Conservation (phyloP, 2,888 invertebrate genomes). For the Eutolmus rufibarbis region DNA sequence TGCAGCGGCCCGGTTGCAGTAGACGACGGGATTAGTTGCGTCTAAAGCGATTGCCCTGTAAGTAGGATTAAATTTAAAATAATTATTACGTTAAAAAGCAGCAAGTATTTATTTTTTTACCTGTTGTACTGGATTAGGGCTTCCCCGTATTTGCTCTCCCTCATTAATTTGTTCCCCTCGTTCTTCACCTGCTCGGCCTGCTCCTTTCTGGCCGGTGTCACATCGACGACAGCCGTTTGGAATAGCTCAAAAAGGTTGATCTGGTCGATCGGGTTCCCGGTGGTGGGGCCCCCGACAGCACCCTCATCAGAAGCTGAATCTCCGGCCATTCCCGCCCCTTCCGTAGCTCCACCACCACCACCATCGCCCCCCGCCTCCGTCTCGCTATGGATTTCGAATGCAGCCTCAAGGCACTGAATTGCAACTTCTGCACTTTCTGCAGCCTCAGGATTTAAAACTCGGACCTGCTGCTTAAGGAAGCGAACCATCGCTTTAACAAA, state of each 20-base stretch:
- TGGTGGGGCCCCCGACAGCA: neutral
- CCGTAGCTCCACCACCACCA: neutral
- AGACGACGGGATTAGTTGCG: conserved; percentile 90
- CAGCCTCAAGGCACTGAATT: conserved; percentile 91
- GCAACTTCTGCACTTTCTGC: conserved; percentile 80
- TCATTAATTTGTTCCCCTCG: conserved; percentile 90
- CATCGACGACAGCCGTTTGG: conserved; percentile 60
- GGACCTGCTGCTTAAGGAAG: conserved; percentile 59
- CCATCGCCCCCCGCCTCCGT: neutral
- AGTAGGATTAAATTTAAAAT: conserved; percentile 43
- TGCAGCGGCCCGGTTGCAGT: conserved; percentile 97
- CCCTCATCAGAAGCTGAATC: neutral
- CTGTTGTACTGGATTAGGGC: conserved; percentile 82
- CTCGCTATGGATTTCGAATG: conserved; percentile 71
- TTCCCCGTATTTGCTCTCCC: conserved; percentile 77
- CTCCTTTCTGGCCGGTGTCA: conserved; percentile 66
- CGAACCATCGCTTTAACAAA: conserved; percentile 60
- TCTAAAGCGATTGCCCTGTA: conserved; percentile 86
- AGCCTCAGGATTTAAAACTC: conserved; percentile 55
- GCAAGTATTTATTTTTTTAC: neutral
- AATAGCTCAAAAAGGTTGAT: conserved; percentile 61
- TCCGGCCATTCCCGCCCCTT: neutral
- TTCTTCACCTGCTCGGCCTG: conserved; percentile 87
- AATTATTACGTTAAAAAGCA: too few relatives aligned
- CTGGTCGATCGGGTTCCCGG: neutral